These are phyloP conservation scores for Tenthredo scrophulariae DNA, from an alignment of 2,888 invertebrate species.

Conservation along the genomic window DNA sequence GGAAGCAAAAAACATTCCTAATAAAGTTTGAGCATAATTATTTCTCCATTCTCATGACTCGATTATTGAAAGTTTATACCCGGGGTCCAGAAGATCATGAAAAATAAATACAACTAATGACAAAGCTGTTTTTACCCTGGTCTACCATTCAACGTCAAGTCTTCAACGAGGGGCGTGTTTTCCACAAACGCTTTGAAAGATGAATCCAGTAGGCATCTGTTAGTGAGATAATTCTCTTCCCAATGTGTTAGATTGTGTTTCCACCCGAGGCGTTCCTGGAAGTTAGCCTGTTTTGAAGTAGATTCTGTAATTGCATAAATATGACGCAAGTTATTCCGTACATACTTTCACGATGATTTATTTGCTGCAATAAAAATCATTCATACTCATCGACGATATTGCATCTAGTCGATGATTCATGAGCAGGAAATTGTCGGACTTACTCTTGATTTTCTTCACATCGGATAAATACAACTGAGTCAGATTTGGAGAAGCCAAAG, in stretches of 20 bases:
- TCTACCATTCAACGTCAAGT: constrained; percentile 19
- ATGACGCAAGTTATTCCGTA: not conserved
- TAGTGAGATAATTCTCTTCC: not conserved
- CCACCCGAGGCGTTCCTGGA: not conserved
- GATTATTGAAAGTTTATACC: too few relatives aligned
- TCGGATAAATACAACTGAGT: constrained; percentile 16
- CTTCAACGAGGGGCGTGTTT: not conserved
- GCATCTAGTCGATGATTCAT: not conserved
- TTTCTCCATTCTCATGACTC: not conserved
- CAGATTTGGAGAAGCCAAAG: constrained; percentile 7
- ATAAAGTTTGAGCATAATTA: not conserved
- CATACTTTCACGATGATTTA: not conserved
- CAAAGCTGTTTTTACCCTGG: not conserved
- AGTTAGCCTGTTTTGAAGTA: not conserved
- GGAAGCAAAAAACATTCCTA: not conserved
- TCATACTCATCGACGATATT: not conserved
- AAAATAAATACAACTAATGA: not conserved
- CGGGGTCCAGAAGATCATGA: not conserved
- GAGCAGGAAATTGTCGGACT: not conserved
- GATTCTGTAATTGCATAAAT: not conserved
- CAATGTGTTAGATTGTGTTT: not conserved
- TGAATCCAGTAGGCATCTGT: not conserved
- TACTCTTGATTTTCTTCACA: not conserved
- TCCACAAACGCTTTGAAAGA: not conserved
- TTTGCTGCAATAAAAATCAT: not conserved